Conservation (phyloP, 2,113 vertebrate genomes). For the Piprites chloris region DNA sequence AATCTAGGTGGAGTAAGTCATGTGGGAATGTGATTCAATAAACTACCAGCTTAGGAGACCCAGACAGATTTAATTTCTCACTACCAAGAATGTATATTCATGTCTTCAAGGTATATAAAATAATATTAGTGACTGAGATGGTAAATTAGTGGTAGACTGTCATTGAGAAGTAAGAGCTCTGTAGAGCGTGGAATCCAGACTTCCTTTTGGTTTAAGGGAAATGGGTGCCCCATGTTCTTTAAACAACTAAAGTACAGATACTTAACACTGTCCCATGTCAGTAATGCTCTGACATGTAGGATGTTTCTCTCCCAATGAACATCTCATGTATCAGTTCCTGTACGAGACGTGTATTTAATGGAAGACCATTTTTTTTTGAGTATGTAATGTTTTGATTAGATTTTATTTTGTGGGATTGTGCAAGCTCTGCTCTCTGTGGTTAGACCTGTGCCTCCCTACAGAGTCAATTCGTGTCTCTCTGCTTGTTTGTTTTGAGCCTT, state of each 20-base stretch:
- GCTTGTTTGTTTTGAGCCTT: neutral
- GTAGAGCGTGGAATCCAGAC: neutral
- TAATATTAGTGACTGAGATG: neutral
- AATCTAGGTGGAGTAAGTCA: neutral
- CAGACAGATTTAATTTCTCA: neutral
- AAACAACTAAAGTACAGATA: neutral
- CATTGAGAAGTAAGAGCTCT: neutral
- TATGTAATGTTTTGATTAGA: neutral
- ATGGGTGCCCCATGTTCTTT: neutral
- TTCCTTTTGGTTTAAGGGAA: neutral
- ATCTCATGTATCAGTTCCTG: neutral
- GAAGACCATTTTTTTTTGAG: neutral
- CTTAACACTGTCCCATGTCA: neutral
- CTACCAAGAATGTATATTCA: neutral
- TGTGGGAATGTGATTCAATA: neutral
- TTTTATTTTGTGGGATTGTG: neutral
- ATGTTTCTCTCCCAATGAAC: neutral
- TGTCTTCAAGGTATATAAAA: neutral
- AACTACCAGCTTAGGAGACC: neutral
- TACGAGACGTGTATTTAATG: neutral
- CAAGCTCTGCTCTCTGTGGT: neutral
- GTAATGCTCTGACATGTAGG: neutral
- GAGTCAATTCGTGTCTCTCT: accelerated
- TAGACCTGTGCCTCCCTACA: neutral
- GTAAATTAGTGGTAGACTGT: neutral